These are phyloP conservation scores for Calypte anna DNA, from an alignment of 2,113 vertebrate genomes.

Conservation along the genomic window DNA sequence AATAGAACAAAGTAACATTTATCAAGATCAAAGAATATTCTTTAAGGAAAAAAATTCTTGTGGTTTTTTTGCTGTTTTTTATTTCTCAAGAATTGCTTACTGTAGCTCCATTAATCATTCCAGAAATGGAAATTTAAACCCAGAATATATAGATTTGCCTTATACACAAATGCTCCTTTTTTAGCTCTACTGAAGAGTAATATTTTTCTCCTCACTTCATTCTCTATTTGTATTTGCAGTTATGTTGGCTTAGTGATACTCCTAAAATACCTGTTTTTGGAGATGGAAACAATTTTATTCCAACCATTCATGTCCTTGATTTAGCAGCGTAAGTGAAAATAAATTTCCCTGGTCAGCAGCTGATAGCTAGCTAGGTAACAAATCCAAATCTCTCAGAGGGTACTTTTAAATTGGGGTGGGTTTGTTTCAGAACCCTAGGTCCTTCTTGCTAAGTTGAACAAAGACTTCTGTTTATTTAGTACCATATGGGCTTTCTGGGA, in stretches of 20 bases:
- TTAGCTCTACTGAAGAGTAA: background rate
- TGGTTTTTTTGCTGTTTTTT: background rate
- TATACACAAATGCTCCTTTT: background rate
- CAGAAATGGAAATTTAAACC: background rate
- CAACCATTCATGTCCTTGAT: constrained; percentile 88
- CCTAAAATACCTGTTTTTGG: constrained; percentile 84
- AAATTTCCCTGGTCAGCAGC: background rate
- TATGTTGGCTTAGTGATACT: constrained; percentile 85
- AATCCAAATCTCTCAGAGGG: background rate
- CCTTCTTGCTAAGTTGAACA: background rate
- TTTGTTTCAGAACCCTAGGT: background rate
- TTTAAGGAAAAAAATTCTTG: background rate
- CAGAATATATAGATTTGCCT: background rate
- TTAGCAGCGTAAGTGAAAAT: constrained; percentile 82
- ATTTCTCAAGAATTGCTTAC: background rate
- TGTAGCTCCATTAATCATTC: background rate
- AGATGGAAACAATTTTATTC: constrained; percentile 85
- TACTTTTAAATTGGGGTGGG: background rate
- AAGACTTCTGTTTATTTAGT: background rate
- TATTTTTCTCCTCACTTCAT: background rate
- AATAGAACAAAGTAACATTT: background rate
- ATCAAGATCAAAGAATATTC: background rate
- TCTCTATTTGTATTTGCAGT: constrained; percentile 58
- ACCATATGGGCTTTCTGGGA: background rate
- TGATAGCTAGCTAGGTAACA: background rate